Evolutionary conservation across 2,113 vertebrate species (phyloP).

Genomic region (Trematomus loennbergii): DNA sequence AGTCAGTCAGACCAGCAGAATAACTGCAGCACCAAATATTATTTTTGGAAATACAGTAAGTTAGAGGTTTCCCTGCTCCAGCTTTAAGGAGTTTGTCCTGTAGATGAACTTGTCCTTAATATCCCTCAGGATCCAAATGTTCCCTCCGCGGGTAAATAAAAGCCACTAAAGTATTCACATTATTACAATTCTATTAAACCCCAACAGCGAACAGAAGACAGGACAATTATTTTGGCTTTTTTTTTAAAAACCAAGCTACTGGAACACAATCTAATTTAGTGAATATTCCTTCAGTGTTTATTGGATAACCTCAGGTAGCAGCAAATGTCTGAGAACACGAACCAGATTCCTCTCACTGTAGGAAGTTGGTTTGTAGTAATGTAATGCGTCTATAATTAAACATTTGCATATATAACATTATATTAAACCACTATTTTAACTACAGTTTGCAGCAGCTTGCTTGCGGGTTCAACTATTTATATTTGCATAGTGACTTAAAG

Average conservation of each 20-base stretch:
- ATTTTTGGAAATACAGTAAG: background rate
- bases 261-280: conserved; percentile 18
- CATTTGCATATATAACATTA: no score
- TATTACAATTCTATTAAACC: conserved; percentile 27
- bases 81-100: conserved; percentile 1
- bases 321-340: background rate
- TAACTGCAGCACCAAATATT: background rate
- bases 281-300: background rate
- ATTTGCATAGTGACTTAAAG: no score
- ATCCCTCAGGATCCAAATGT: conserved; percentile 23
- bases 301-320: background rate
- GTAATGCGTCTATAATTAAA: no score
- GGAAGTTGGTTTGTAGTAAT: background rate
- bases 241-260: background rate
- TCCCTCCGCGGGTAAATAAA: conserved; percentile 32
- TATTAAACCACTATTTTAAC: no score
- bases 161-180: conserved; percentile 5
- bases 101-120: conserved; percentile 46
- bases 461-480: no score
- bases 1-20: background rate
- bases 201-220: conserved; percentile 9
- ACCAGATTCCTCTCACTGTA: background rate
- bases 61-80: background rate
- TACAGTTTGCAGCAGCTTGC: no score
- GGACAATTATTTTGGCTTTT: conserved; percentile 15